phyloP scores from a whole-genome alignment of 2,888 invertebrate species.

The Cataglyphis livida region DNA sequence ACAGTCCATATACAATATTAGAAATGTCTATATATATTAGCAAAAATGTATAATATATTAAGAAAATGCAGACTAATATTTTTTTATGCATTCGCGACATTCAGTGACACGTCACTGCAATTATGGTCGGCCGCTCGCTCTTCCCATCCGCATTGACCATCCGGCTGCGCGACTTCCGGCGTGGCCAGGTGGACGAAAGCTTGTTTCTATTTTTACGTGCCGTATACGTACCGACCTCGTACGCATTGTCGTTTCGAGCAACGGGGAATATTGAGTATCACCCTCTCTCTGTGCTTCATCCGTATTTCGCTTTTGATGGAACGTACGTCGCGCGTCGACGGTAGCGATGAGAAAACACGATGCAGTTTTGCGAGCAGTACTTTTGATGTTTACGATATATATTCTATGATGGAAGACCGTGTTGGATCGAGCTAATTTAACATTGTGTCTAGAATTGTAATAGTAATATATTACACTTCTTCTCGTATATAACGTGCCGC shows the following conservation, averaged over 20 bases:
- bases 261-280: conserved; percentile 56
- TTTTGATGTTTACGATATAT: conserved; percentile 46
- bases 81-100: background rate
- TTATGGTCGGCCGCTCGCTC: conserved; percentile 63
- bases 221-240: conserved; percentile 43
- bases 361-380: background rate
- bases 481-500: background rate
- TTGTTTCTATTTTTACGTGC: conserved; percentile 63
- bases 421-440: conserved; percentile 38
- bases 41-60: background rate
- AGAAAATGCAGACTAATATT: conserved; percentile 3
- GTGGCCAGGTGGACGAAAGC: conserved; percentile 69
- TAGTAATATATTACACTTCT: conserved; percentile 25
- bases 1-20: background rate
- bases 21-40: background rate
- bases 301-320: conserved; percentile 51
- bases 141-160: conserved; percentile 56
- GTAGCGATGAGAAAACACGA: conserved; percentile 56
- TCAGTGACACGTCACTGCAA: conserved; percentile 58
- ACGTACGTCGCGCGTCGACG: conserved; percentile 50
- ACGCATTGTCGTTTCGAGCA: conserved; percentile 48
- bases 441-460: conserved; percentile 15
- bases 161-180: conserved; percentile 63
- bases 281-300: conserved; percentile 35
- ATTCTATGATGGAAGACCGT: conserved; percentile 36